Percentiles rank a stretch among this genome's conserved stretches.
These are phyloP conservation scores for Andrena flavipes DNA, from an alignment of 2,888 invertebrate species.

Conservation along the genomic window DNA sequence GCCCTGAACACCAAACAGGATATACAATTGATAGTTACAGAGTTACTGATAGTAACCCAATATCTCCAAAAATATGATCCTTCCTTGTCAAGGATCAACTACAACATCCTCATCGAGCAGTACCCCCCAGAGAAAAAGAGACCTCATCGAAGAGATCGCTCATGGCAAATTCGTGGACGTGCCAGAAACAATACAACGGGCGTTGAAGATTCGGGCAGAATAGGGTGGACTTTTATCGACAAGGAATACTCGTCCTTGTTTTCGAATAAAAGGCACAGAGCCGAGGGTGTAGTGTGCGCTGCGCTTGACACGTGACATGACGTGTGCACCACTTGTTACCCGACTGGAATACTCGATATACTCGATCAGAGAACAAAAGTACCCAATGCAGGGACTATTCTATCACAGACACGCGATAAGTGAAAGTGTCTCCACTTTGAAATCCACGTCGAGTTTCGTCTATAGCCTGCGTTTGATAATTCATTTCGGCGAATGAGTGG, in stretches of 20 bases:
- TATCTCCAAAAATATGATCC: no score
- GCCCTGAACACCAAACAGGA: no score
- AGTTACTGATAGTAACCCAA: no score
- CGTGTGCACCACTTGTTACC: constrained; percentile 72
- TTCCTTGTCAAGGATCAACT: no score
- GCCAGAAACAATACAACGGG: background rate
- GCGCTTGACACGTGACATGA: constrained; percentile 75
- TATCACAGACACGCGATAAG: constrained; percentile 63
- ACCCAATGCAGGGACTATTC: constrained; percentile 62
- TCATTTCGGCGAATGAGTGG: no score
- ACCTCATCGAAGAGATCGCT: background rate
- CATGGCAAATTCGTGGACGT: background rate
- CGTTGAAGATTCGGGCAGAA: background rate
- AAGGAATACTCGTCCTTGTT: constrained; percentile 47
- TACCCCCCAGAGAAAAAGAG: no score
- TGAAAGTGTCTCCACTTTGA: constrained; percentile 47
- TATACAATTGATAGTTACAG: no score
- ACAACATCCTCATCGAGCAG: no score
- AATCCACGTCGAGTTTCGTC: no score
- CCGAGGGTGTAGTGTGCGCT: constrained; percentile 47
- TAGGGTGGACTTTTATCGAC: constrained; percentile 45
- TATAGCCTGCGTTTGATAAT: no score
- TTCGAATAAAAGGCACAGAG: constrained; percentile 52
- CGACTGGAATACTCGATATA: constrained; percentile 74
- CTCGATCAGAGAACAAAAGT: constrained; percentile 74